These are phyloP conservation scores for Antechinus stuartii DNA, from an alignment of 2,113 vertebrate species.

Conservation along the genomic window DNA sequence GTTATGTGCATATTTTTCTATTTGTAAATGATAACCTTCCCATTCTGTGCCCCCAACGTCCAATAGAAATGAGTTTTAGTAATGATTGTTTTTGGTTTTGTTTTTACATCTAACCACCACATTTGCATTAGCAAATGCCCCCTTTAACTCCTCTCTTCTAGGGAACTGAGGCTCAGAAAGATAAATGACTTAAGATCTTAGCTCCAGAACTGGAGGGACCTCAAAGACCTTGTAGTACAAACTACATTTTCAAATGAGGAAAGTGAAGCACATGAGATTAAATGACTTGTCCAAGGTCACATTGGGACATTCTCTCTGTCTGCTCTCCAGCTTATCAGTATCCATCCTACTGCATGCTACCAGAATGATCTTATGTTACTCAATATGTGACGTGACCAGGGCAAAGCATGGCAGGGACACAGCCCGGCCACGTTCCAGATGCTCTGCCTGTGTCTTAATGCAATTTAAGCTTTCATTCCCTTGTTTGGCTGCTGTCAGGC, in stretches of 20 bases:
- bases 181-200: neutral
- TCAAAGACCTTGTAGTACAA: neutral
- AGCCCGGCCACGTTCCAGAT: neutral
- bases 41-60: neutral
- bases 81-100: neutral
- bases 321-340: neutral
- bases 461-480: neutral
- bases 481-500: neutral
- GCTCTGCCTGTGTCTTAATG: neutral
- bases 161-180: neutral
- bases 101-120: neutral
- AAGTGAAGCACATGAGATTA: neutral
- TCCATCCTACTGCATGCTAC: neutral
- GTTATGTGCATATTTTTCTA: neutral
- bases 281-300: neutral
- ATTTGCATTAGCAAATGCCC: neutral
- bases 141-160: neutral
- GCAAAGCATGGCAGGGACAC: neutral
- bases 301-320: neutral
- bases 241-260: neutral
- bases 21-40: neutral
- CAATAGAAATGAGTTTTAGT: neutral
- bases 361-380: neutral
- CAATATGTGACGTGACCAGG: neutral
- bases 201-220: neutral